These are phyloP conservation scores for Syngnathus rostellatus DNA, from an alignment of 2,797 vertebrate genomes.

Conservation along the genomic window DNA sequence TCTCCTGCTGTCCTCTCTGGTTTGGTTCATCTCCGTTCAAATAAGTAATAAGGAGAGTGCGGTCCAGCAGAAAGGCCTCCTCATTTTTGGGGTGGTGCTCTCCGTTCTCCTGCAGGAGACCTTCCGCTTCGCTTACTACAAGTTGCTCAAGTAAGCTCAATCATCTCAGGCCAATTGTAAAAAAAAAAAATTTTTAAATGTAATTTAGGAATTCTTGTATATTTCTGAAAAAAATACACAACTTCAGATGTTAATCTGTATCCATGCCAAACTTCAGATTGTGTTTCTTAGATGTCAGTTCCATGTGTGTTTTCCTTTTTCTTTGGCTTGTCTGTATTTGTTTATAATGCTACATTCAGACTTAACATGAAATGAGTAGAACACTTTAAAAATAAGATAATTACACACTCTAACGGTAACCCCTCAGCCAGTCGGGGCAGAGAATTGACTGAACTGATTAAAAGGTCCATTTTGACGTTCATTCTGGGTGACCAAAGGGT, in stretches of 20 bases:
- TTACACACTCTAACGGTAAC: too few relatives aligned
- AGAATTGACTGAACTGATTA: too few relatives aligned
- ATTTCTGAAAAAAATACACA: neutral
- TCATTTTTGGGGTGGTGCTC: constrained; percentile 71
- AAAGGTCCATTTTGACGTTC: too few relatives aligned
- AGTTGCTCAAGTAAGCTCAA: constrained; percentile 70
- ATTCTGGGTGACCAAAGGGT: too few relatives aligned
- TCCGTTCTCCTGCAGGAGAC: constrained; percentile 72
- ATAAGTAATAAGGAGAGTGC: constrained; percentile 62
- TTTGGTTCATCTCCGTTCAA: constrained; percentile 73
- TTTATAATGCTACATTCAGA: too few relatives aligned
- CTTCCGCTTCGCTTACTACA: constrained; percentile 70
- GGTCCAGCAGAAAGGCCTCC: constrained; percentile 66
- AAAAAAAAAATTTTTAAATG: too few relatives aligned
- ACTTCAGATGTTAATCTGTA: neutral
- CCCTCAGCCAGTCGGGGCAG: too few relatives aligned
- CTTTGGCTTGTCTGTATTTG: too few relatives aligned
- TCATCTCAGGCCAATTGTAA: too few relatives aligned
- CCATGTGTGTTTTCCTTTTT: too few relatives aligned
- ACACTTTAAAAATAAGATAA: too few relatives aligned
- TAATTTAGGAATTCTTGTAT: neutral
- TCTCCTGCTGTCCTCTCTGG: constrained; percentile 69
- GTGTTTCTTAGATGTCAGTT: neutral
- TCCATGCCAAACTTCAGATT: neutral
- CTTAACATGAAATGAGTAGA: too few relatives aligned